Evolutionary conservation across 2,113 vertebrate genomes (phyloP).

Genomic region (Chamaetylas fuelleborni): DNA sequence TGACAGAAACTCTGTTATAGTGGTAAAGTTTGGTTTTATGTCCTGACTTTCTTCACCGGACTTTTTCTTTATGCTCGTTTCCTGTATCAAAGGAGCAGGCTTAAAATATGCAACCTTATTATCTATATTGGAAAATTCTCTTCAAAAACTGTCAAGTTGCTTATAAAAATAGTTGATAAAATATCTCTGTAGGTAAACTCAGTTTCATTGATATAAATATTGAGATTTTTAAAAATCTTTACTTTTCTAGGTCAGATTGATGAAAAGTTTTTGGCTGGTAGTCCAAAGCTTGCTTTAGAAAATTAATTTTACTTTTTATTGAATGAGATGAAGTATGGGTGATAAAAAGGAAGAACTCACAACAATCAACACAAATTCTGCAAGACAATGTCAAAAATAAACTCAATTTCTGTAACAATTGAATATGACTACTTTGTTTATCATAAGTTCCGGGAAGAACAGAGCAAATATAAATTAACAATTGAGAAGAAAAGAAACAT

Average conservation of each 20-base stretch:
- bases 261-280: neutral
- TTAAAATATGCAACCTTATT: neutral
- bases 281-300: neutral
- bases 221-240: accelerated
- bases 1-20: neutral
- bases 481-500: neutral
- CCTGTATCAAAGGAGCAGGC: neutral
- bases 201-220: neutral
- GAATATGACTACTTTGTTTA: neutral
- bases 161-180: neutral
- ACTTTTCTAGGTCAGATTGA: neutral
- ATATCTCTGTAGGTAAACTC: neutral
- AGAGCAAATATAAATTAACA: neutral
- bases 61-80: accelerated
- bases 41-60: neutral
- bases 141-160: neutral
- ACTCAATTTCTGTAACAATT: neutral
- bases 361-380: neutral
- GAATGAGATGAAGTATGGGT: neutral
- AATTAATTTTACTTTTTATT: neutral
- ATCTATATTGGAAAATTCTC: neutral
- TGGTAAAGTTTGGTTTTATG: neutral
- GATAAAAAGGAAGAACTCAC: neutral
- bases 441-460: neutral
- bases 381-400: neutral